A percentile compares a stretch with the other conserved stretches of the same genome.
Conservation (phyloP, 2,797 vertebrate species). For the Euphonia xanthogaster region DNA sequence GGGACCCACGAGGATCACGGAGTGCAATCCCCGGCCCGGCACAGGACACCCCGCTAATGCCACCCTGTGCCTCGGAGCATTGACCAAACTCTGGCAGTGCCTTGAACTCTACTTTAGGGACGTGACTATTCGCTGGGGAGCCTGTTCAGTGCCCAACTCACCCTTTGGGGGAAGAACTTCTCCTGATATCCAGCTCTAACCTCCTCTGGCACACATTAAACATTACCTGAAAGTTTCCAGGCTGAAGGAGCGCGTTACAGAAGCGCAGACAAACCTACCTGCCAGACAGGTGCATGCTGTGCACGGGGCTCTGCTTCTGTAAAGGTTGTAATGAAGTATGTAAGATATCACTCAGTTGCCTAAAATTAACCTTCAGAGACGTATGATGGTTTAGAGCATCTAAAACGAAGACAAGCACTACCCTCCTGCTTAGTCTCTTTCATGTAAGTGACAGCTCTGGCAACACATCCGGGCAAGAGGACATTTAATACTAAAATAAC, state of each 20-base stretch:
- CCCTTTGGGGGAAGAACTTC: background rate
- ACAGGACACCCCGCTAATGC: background rate
- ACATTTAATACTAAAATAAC: background rate
- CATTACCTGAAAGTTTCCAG: background rate
- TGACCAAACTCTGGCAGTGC: background rate
- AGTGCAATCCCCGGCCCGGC: background rate
- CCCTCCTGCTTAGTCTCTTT: rapidly evolving
- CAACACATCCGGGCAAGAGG: rapidly evolving
- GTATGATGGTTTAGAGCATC: rapidly evolving
- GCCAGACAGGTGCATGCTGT: rapidly evolving
- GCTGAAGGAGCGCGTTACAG: rapidly evolving
- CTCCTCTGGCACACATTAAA: background rate
- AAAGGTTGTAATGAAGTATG: rapidly evolving
- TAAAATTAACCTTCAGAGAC: background rate
- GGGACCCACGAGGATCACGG: background rate
- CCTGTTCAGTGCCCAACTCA: background rate
- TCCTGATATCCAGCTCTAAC: background rate
- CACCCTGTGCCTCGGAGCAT: background rate
- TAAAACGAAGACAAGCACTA: background rate
- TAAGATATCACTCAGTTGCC: background rate
- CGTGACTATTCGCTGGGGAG: rapidly evolving
- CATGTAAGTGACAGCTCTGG: rapidly evolving
- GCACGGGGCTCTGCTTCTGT: no score
- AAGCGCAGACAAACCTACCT: rapidly evolving
- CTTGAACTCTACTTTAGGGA: background rate